Percentiles rank a stretch among this genome's conserved stretches.
These are phyloP conservation scores for Psix sp. DNA, from an alignment of 1,140 invertebrate species.

Conservation along the genomic window DNA sequence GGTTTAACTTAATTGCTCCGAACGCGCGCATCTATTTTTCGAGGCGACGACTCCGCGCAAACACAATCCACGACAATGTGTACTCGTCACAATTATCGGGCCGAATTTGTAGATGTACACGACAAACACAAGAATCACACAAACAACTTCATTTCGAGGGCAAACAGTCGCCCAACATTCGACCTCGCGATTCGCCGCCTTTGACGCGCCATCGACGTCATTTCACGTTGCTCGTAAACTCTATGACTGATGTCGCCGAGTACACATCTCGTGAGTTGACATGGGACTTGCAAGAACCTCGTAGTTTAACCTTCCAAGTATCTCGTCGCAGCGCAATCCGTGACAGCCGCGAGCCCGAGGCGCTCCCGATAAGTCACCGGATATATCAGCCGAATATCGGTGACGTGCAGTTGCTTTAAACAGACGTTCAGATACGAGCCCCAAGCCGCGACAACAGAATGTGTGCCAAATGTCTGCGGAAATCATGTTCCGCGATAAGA, in stretches of 20 bases:
- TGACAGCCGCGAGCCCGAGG: constrained; percentile 13
- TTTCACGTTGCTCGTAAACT: constrained; percentile 35
- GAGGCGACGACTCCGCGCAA: neutral
- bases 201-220: constrained; percentile 5
- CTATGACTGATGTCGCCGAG: constrained; percentile 28
- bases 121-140: neutral
- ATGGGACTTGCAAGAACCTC: constrained; percentile 18
- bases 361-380: constrained; percentile 20
- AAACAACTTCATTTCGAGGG: neutral
- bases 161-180: neutral
- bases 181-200: neutral
- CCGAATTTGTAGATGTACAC: neutral
- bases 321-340: constrained; percentile 12
- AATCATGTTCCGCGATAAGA: constrained; percentile 23
- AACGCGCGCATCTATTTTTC: neutral
- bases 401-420: constrained; percentile 44
- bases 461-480: constrained; percentile 52
- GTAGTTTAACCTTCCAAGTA: constrained; percentile 2
- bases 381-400: constrained; percentile 35
- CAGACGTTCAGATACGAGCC: constrained; percentile 33
- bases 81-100: neutral
- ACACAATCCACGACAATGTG: neutral
- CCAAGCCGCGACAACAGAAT: constrained; percentile 35
- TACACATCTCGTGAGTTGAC: constrained; percentile 31
- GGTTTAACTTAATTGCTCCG: constrained; percentile 7